These are phyloP conservation scores for Drosophila melanogaster DNA, from an alignment of 1,140 invertebrate genomes.

Conservation along the genomic window Release_6_plus_ISO1_MT NC_004354.4:7763501-7764000, in stretches of 20 bases:
- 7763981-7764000: slow-evolving; percentile 1
- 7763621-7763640: not conserved
- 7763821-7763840: slow-evolving; percentile 12
- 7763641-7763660: not conserved
- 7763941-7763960: not conserved
- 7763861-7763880: slow-evolving; percentile 33
- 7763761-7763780: slow-evolving; percentile 15
- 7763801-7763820: slow-evolving; percentile 13
- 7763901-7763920: slow-evolving; percentile 18
- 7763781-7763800: slow-evolving; percentile 7
- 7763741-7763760: slow-evolving; percentile 17
- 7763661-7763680: not conserved
- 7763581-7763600: slow-evolving; percentile 62
- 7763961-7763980: slow-evolving; percentile 26
- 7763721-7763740: slow-evolving; percentile 40
- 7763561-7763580: slow-evolving; percentile 52
- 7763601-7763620: slow-evolving; percentile 51
- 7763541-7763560: slow-evolving; percentile 14
- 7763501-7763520: too few species aligned
- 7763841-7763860: not conserved
- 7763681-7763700: slow-evolving; percentile 6
- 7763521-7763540: slow-evolving; percentile 8
- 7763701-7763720: slow-evolving; percentile 48
- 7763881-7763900: slow-evolving; percentile 44
- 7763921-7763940: not conserved